Conservation (phyloP, 2,113 vertebrate species). For the Burhinus oedicnemus region DNA sequence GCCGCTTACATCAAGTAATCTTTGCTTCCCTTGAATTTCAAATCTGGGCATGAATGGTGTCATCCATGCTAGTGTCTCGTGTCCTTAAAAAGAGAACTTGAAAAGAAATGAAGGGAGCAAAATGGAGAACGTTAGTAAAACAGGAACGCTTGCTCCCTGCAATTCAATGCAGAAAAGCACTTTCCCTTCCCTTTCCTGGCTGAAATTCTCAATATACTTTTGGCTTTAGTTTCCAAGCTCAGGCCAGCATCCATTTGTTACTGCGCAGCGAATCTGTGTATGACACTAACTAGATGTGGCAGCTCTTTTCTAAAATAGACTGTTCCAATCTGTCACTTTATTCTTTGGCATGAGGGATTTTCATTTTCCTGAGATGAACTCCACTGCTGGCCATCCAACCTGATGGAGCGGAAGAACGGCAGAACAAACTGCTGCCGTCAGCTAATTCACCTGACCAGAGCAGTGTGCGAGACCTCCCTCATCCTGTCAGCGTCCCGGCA, state of each 20-base stretch:
- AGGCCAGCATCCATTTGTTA: slow-evolving; percentile 33
- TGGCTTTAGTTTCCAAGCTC: slow-evolving; percentile 8
- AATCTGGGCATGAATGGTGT: not conserved
- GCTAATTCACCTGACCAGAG: not conserved
- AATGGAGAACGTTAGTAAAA: not conserved
- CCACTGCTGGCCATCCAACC: not conserved
- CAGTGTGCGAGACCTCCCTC: not conserved
- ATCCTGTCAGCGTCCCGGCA: not conserved
- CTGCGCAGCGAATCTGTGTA: not conserved
- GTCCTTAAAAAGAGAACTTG: not conserved
- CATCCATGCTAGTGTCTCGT: not conserved
- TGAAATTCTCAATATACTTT: slow-evolving; percentile 4
- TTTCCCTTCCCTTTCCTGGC: slow-evolving; percentile 9
- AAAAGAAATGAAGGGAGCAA: not conserved
- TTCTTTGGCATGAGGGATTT: slow-evolving; percentile 20
- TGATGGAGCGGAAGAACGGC: not conserved
- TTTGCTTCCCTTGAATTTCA: not conserved
- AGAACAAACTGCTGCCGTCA: not conserved
- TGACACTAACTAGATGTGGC: slow-evolving; percentile 45
- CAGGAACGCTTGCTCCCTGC: not conserved
- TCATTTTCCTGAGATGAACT: slow-evolving; percentile 53
- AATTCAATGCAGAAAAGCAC: not conserved
- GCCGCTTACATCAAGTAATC: not conserved
- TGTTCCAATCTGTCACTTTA: slow-evolving; percentile 43
- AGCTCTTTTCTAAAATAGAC: slow-evolving; percentile 57